Evolutionary conservation across 2,113 vertebrate species (phyloP), one percentile per base, ranked within the genome.

Genomic region (Carollia perspicillata): DNA sequence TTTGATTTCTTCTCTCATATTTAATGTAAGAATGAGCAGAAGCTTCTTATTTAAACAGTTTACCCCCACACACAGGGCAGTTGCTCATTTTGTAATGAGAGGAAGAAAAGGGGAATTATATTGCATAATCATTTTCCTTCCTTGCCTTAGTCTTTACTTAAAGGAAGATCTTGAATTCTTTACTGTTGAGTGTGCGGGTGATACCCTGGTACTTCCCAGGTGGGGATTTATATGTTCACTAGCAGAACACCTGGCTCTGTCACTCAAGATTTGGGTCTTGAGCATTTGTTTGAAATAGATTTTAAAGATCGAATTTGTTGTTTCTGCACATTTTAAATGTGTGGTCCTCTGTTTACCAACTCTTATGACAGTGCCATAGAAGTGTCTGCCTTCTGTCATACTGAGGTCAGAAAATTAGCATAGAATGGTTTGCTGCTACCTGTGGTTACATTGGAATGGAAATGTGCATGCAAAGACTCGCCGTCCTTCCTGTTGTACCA

Each of bases 21-120:
- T 93, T n/a, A 84, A 5, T 63, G 44, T 74, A 20, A 13, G 93
- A 97, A 68, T 72, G 81, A 71, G 18, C 66, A 90, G 63, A 90
- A 92, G 89, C 95, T 94, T 96, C 88, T 96, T 89, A 87, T 97
- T 97, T 90, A 96, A 95, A 97, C 85, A 88, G 87, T 84, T 74
- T 10, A 51, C 28, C 75, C 49, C 35, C 47, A 58, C 13, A 81
- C 58, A 93, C 33, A 69, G 11, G 28, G 30, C 28, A 63, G n/a
- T 90, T 86, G 28, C 77, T 90, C 28, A 4, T 68, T 68, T 49
- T 75, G 51, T 65, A 72, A 33, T 8, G 5, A 16, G 40, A 93
- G 47, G 86, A 91, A 92, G 66, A 79, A 95, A 95, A 8, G 37
- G 37, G 37, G 42, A 95, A 80, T 84, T 68, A 17, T 14, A 66